Percentiles rank a stretch among this genome's conserved stretches.
Conservation (phyloP, 2,797 vertebrate species). For the Ciconia nigra region DNA sequence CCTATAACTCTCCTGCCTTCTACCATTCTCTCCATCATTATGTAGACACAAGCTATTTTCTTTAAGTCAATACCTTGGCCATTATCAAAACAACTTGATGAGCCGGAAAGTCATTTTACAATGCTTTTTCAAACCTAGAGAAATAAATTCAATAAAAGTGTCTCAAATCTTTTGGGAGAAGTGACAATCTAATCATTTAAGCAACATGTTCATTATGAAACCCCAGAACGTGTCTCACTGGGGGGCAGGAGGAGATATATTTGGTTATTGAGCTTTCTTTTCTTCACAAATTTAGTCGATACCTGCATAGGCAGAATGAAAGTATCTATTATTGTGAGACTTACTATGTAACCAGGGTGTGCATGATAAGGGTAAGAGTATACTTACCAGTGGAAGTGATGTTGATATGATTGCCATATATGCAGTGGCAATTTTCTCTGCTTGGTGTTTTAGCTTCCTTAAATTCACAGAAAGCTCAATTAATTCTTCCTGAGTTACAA, state of each 20-base stretch:
- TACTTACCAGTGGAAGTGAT: background rate
- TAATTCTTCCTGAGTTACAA: background rate
- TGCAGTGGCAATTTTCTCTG: background rate
- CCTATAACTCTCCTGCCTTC: background rate
- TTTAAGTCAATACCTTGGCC: constrained; percentile 29
- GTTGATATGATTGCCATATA: background rate
- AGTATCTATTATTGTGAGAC: background rate
- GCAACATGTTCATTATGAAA: constrained; percentile 28
- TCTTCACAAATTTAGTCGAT: background rate
- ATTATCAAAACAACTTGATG: constrained; percentile 42
- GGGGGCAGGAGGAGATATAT: background rate
- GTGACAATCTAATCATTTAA: constrained; percentile 45
- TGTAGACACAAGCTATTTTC: constrained; percentile 6
- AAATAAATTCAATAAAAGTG: constrained; percentile 39
- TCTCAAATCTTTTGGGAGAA: constrained; percentile 5
- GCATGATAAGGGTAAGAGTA: background rate
- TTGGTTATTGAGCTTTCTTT: constrained; percentile 29
- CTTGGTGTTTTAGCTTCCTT: background rate
- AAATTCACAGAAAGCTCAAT: background rate
- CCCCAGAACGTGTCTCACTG: background rate
- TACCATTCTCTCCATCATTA: background rate
- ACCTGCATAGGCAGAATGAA: background rate
- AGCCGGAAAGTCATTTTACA: constrained; percentile 17
- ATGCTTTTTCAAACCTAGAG: constrained; percentile 37
- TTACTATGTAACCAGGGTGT: background rate